A percentile compares a stretch with the other conserved stretches of the same genome.
These are phyloP conservation scores for Mirounga angustirostris DNA, from an alignment of 2,113 vertebrate species.

Conservation along the genomic window DNA sequence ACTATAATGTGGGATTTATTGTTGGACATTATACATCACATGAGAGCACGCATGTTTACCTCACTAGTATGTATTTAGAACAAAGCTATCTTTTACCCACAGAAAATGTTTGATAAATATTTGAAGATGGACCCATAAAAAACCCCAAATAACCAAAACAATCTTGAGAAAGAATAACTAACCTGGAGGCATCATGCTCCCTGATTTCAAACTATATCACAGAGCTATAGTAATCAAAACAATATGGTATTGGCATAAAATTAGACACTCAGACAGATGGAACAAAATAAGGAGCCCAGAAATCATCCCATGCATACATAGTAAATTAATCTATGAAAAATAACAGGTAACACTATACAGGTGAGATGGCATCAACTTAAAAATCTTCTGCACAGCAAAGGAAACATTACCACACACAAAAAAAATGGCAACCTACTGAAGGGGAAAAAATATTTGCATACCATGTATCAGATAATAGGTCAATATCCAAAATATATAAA, in stretches of 20 bases:
- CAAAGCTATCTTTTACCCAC: background rate
- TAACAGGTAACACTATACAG: background rate
- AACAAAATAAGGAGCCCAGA: background rate
- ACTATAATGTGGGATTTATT: background rate
- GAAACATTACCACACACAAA: background rate
- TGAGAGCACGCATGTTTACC: background rate
- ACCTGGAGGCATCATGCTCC: background rate
- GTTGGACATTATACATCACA: background rate
- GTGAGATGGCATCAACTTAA: background rate
- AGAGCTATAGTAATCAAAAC: background rate
- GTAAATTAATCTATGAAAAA: background rate
- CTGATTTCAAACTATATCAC: background rate
- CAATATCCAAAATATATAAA: background rate
- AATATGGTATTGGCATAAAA: background rate
- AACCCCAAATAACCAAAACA: background rate
- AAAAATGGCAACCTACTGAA: background rate
- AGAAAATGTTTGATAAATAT: background rate
- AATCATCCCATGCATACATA: background rate
- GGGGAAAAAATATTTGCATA: background rate
- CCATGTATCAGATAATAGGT: background rate
- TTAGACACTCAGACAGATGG: background rate
- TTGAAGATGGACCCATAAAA: background rate
- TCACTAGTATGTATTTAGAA: background rate
- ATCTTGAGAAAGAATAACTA: slow-evolving; percentile 22
- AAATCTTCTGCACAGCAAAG: background rate